These are phyloP conservation scores for Rynchops niger DNA, from an alignment of 2,113 vertebrate genomes.

Conservation along the genomic window DNA sequence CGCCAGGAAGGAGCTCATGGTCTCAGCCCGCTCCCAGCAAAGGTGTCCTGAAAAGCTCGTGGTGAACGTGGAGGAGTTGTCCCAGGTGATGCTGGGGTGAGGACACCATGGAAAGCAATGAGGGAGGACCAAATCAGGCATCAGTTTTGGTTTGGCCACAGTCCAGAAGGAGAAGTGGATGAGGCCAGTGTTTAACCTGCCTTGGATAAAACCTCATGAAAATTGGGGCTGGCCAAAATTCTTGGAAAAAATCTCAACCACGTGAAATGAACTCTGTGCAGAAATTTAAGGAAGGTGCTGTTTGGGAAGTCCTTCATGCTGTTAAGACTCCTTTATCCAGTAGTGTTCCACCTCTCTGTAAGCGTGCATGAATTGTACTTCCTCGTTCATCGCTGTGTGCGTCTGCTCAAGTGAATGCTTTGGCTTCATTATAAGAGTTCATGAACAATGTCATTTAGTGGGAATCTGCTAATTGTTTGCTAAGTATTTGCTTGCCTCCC, in stretches of 20 bases:
- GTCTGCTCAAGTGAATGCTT: background rate
- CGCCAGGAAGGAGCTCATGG: accelerated
- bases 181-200: background rate
- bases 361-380: background rate
- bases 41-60: background rate
- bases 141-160: accelerated
- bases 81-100: background rate
- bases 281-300: background rate
- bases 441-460: conserved; percentile 5
- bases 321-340: background rate
- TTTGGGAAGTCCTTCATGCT: background rate
- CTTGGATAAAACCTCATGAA: background rate
- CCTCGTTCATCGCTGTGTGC: background rate
- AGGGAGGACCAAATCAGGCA: background rate
- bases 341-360: background rate
- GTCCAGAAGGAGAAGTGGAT: background rate
- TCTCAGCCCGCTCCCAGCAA: background rate
- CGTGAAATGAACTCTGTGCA: background rate
- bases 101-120: background rate
- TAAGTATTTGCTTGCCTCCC: conserved; percentile 25
- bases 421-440: background rate
- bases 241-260: background rate
- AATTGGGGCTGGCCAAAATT: background rate
- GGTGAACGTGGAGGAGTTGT: background rate
- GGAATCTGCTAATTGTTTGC: conserved; percentile 38